These are phyloP conservation scores for roundworm (Caenorhabditis elegans) DNA, from an alignment of 1,140 invertebrate genomes.

Conservation along the genomic window WBcel235 BX284606.5:15535501-15536000, in stretches of 20 bases:
- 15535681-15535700: neutral
- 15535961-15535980: no score
- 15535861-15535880: no score
- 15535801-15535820: no score
- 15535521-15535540: constrained; percentile 23
- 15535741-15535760: neutral
- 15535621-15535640: neutral
- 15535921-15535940: no score
- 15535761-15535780: no score
- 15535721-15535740: neutral
- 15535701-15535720: neutral
- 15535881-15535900: no score
- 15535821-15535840: no score
- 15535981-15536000: no score
- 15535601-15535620: neutral
- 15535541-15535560: neutral
- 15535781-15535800: no score
- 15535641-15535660: neutral
- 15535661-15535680: neutral
- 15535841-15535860: no score
- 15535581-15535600: neutral
- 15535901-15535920: no score
- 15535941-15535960: no score
- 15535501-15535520: constrained; percentile 21
- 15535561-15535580: constrained; percentile 17